Base-by-base conservation (phyloP, 2,888 invertebrate species). In the Malacosoma neustria region DNA sequence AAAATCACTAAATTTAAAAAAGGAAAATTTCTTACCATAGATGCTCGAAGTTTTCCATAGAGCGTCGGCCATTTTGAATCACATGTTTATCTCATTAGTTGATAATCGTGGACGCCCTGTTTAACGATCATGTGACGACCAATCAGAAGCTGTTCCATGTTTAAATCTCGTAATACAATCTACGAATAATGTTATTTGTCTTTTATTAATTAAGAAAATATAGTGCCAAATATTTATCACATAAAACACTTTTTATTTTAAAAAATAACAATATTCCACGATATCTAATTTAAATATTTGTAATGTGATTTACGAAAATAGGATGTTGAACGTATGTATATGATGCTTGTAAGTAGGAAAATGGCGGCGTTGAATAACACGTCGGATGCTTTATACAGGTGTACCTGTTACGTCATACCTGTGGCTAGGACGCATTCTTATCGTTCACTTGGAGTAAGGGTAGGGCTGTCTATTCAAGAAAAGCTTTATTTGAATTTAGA, bases 331-430 rank as follows among this genome's bases (percentile, higher is more conserved):
- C 56, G 50, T 55, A 45, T 49, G 45, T 42, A 58, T 48, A 49
- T 36, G 48, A 44, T 57, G 64, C 56, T 45, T 61, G 49, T 59
- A 48, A 44, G 47, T 53, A 50, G 60, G 47, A 76, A 84, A 84
- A 84, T 84, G 84, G 80, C 79, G 71, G 40, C 69, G 46, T 40
- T 41, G 52, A 22, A 48, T 53, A 58, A 54, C 51, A 51, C 49
- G 63, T 57, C 51, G 66, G 61, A 68, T 67, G 72, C 76, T 82
- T 70, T 84, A 84, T 84, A 84, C 60, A 66, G 61, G 61, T 62
- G 54, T 60, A 68, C 72, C 71, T 75, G 76, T 79, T 82, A 72
- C 84, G 84, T 84, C 84, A 82, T 72, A 72, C 68, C 63, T 71
- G 70, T 66, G 56, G 63, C 57, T 67, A 62, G 71, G 64, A 70